Evolutionary conservation across 2,797 vertebrate genomes (phyloP).

Genomic region (Alectoris magna): DNA sequence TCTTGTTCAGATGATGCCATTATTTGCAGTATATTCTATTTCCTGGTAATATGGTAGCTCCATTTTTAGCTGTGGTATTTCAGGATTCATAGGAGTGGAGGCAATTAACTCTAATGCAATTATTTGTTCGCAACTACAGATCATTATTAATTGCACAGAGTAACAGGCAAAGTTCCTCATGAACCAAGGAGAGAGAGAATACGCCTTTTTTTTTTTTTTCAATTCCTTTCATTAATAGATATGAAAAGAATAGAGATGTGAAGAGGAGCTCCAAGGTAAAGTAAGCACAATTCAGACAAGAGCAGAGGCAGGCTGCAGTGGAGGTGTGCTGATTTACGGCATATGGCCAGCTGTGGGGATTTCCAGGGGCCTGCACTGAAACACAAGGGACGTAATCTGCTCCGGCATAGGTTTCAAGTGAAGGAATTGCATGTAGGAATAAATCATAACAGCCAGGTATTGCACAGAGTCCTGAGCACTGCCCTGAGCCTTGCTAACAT

Average conservation of each 20-base stretch:
- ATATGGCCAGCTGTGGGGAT: neutral
- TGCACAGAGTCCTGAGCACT: neutral
- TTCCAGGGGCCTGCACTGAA: neutral
- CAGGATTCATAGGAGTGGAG: neutral
- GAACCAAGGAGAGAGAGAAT: neutral
- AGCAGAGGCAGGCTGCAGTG: neutral
- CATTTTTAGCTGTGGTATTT: neutral
- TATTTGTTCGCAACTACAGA: neutral
- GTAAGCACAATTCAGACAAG: neutral
- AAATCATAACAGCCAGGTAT: neutral
- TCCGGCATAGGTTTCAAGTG: neutral
- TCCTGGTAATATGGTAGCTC: neutral
- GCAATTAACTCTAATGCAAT: conserved; percentile 8
- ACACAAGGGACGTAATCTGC: neutral
- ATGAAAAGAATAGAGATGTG: neutral
- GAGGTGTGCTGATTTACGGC: fast-evolving
- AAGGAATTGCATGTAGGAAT: neutral
- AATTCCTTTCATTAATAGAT: neutral
- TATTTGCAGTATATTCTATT: neutral
- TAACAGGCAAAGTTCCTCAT: neutral
- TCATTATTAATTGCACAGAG: neutral
- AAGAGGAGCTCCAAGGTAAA: neutral
- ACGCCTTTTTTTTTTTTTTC: neutral
- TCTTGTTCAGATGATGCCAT: conserved; percentile 25
- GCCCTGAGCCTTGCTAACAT: neutral